Percentiles rank a stretch among this genome's conserved stretches.
Evolutionary conservation across 2,797 vertebrate species (phyloP).

Genomic region (Pygocentrus nattereri): DNA sequence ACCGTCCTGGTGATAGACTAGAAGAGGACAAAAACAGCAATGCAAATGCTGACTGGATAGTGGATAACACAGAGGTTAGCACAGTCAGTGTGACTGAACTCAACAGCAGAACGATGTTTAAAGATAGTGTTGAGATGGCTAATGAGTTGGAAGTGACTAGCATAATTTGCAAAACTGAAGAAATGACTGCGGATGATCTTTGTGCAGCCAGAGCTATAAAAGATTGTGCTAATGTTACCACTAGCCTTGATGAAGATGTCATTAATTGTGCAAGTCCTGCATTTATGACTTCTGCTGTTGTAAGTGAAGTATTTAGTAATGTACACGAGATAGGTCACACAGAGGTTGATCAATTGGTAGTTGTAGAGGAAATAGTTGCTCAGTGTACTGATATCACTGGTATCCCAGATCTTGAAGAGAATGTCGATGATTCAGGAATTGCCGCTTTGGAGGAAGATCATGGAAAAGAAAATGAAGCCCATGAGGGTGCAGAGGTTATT

Average conservation of each 20-base stretch:
- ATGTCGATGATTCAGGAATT: conserved; percentile 6
- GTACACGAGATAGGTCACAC: neutral
- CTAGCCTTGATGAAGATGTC: neutral
- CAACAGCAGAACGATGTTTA: neutral
- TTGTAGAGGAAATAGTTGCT: neutral
- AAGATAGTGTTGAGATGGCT: neutral
- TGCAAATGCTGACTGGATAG: neutral
- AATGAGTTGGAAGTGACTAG: neutral
- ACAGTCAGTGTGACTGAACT: neutral
- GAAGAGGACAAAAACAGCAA: neutral
- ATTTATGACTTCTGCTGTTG: neutral
- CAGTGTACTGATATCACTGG: neutral
- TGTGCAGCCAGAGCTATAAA: neutral
- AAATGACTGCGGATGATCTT: neutral
- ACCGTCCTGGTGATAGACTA: neutral
- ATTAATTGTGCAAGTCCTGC: neutral
- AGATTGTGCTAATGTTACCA: conserved; percentile 5
- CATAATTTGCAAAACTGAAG: neutral
- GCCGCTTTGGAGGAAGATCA: neutral
- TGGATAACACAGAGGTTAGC: neutral
- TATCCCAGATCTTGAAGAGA: neutral
- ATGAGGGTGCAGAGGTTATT: neutral
- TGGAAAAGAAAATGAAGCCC: neutral
- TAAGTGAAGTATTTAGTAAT: neutral
- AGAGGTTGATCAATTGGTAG: neutral